Percentiles rank a stretch among this genome's conserved stretches.
Conservation (phyloP, 1,140 invertebrate genomes). For the Amyelois transitella region DNA sequence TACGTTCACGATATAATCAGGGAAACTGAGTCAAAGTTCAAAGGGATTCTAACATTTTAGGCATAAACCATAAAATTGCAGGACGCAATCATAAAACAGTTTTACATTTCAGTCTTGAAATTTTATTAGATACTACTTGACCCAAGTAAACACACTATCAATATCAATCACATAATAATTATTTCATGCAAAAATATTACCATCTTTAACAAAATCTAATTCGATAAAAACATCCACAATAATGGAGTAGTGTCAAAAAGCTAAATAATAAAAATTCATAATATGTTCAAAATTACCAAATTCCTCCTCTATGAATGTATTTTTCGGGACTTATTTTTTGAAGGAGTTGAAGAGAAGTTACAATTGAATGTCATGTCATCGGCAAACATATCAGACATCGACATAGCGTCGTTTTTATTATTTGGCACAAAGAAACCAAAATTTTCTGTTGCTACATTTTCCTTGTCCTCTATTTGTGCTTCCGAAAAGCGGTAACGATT, state of each 20-base stretch:
- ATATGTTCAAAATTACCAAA: conserved; percentile 8
- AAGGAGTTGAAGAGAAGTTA: conserved; percentile 70
- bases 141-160: conserved; percentile 37
- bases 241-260: conserved; percentile 38
- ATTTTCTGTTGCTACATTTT: conserved; percentile 42
- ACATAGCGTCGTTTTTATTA: conserved; percentile 52
- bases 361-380: conserved; percentile 68
- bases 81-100: neutral
- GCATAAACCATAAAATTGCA: neutral
- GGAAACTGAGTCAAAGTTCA: no score
- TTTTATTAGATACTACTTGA: conserved; percentile 46
- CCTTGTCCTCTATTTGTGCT: conserved; percentile 50
- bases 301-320: conserved; percentile 33
- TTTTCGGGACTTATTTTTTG: conserved; percentile 57
- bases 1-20: no score
- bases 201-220: conserved; percentile 27
- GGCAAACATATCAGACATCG: conserved; percentile 63
- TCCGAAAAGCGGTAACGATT: conserved; percentile 32
- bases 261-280: conserved; percentile 40
- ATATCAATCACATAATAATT: conserved; percentile 34
- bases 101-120: conserved; percentile 37
- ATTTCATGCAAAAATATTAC: conserved; percentile 36
- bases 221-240: conserved; percentile 41
- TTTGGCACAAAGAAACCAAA: conserved; percentile 35
- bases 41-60: no score